Base-by-base conservation (phyloP, 2,888 invertebrate species). In the Coleophora flavipennella region DNA sequence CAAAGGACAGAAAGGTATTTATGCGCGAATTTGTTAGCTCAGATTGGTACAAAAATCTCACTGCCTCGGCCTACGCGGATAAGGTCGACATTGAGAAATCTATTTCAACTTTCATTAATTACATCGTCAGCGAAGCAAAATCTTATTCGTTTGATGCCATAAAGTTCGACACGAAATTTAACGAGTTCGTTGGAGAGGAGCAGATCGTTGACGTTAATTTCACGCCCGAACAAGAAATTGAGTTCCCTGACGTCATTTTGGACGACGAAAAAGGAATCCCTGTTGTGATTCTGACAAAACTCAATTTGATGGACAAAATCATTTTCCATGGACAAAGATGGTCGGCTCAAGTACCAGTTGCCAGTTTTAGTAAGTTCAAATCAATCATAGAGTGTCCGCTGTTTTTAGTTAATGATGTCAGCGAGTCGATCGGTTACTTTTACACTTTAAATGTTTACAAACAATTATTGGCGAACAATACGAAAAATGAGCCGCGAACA, bases 201-300 rank as follows among this genome's bases (percentile, higher is more conserved):
- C 42, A 35, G 2, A 53, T 62, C 1, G 49, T 49, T 12, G 49
- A 63, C 38, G 47, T 62, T 1, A 41, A 59, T 41, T 64, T 66
- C 28, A 26, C 49, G 35, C 12, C 48, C 6, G 63, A 59, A 35
- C 55, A 62, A 52, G 60, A 63, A 51, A 63, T 67, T n/a, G 49
- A 48, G 26, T 68, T 68, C 29, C 68, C 67, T 34, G 68, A 68
- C 38, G 51, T 68, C 2, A 67, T 68, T 44, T 35, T 62, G 13
- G 53, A 53, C 8, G 57, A 65, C 32, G 61, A 67, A 0, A 67
- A 55, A 50, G 67, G 65, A 43, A 52, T 68, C 2, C 67, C 68
- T 36, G 68, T 68, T 27, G 40, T 68, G 35, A 38, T 67, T 31
- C 35, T 60, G 32, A 57, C 56, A 2, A 40, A 57, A 36, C 48